Evolutionary conservation across 2,888 invertebrate species (phyloP), one percentile per base, ranked within the genome.

Genomic region (Oegoconia quadripuncta): DNA sequence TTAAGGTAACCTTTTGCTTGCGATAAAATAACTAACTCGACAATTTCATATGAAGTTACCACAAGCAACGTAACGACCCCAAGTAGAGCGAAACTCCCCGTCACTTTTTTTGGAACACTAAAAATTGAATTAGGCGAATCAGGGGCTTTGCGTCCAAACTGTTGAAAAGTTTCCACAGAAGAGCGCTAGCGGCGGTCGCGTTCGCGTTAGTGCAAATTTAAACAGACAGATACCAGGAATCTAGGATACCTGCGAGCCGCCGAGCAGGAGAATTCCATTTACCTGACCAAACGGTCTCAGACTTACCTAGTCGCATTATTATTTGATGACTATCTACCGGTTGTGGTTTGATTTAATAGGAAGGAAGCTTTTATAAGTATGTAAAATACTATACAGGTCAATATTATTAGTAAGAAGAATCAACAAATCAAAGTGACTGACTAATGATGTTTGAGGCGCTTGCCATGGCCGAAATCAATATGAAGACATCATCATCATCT

Each of bases 171-270:
- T 53, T 41, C 43, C 40, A 35, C 41, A 48, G 48, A 44, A 44
- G 48, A 50, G 41, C 17, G 40, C 31, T 34, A 16, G 31, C 27
- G 14, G 34, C 34, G 13, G 6, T n/a, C 17, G 34, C 27, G 33
- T 25, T 40, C 46, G 46, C 41, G 46, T 39, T 44, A 47, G 47
- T 57, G 61, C 54, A 64, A 68, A 66, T 65, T 66, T 63, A 56
- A 66, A 59, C 56, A 57, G 64, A 59, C 63, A 55, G 53, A 34
- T n/a, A n/a, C n/a, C n/a, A n/a, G n/a, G n/a, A n/a, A n/a, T n/a
- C n/a, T 38, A 34, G 43, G 48, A 44, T 50, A 50, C 46, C 44
- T 40, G 43, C 42, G 41, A 45, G 39, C 42, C 42, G 42, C 44
- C 36, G 46, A 59, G 59, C 58, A 62, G 41, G 62, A 44, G 48